A percentile compares a stretch with the other conserved stretches of the same genome.
phyloP scores from a whole-genome alignment of 2,797 vertebrate genomes.

The Nothura maculosa region DNA sequence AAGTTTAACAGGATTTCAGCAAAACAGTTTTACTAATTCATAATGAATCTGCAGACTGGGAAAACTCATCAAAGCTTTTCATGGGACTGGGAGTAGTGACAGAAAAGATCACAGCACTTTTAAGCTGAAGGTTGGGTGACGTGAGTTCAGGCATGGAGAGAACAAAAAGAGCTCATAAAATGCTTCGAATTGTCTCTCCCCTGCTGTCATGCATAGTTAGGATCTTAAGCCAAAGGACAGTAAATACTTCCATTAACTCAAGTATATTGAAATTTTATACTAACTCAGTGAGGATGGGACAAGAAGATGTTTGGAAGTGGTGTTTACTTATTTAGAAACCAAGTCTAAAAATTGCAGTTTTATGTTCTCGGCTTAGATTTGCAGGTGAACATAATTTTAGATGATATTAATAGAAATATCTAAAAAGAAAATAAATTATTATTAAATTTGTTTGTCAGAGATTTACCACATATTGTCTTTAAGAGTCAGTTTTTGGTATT shows the following conservation, averaged over 20 bases:
- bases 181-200: background rate
- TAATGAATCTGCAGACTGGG: background rate
- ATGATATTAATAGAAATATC: background rate
- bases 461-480: background rate
- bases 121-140: background rate
- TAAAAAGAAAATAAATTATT: background rate
- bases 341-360: background rate
- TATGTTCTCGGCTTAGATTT: background rate
- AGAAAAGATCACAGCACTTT: background rate
- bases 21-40: background rate
- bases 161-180: background rate
- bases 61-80: background rate
- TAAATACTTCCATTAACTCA: background rate
- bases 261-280: background rate
- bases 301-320: background rate
- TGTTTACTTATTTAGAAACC: background rate
- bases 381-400: background rate
- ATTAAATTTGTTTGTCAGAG: background rate
- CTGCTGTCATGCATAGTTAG: rapidly evolving
- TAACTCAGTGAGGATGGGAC: rapidly evolving
- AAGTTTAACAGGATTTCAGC: background rate
- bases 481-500: background rate
- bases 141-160: background rate
- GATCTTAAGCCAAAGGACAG: background rate
- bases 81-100: background rate